Conservation (phyloP, 2,113 vertebrate genomes). For the Pelobates fuscus region DNA sequence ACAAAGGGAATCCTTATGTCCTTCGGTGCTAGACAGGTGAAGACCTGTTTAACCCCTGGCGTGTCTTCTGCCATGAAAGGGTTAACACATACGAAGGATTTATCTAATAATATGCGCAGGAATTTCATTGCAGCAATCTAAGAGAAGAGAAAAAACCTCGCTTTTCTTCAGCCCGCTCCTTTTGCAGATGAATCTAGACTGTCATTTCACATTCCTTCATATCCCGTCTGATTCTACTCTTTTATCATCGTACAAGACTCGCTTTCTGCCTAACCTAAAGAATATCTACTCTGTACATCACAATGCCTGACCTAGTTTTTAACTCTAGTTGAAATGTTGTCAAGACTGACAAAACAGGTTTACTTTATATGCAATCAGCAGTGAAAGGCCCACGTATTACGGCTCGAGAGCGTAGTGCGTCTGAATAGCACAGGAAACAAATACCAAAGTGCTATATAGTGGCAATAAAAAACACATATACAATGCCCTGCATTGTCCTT, state of each 20-base stretch:
- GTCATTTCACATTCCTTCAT: slow-evolving; percentile 6
- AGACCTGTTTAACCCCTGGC: too few relatives aligned
- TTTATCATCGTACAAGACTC: slow-evolving; percentile 12
- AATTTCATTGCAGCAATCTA: too few relatives aligned
- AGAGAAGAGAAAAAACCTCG: too few relatives aligned
- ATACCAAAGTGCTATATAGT: neutral
- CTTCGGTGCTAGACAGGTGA: too few relatives aligned
- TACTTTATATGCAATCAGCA: slow-evolving; percentile 40
- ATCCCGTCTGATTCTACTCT: slow-evolving; percentile 5
- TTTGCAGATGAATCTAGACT: neutral
- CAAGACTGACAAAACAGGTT: slow-evolving; percentile 47
- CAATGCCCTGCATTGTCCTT: too few relatives aligned
- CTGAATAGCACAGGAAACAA: slow-evolving; percentile 13
- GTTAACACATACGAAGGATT: too few relatives aligned
- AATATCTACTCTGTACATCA: slow-evolving; percentile 22
- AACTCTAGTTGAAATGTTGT: slow-evolving; percentile 40
- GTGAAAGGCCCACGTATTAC: slow-evolving; percentile 19
- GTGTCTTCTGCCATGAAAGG: too few relatives aligned
- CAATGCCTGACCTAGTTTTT: slow-evolving; percentile 44
- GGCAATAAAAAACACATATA: too few relatives aligned
- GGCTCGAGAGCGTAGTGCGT: slow-evolving; percentile 11
- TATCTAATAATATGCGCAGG: too few relatives aligned
- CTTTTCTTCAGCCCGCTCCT: neutral
- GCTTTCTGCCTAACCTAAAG: neutral
- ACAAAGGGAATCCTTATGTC: too few relatives aligned